Evolutionary conservation across 2,797 vertebrate species (phyloP), one percentile per base, ranked within the genome.

Genomic region (Tenualosa thibaudeaui): DNA sequence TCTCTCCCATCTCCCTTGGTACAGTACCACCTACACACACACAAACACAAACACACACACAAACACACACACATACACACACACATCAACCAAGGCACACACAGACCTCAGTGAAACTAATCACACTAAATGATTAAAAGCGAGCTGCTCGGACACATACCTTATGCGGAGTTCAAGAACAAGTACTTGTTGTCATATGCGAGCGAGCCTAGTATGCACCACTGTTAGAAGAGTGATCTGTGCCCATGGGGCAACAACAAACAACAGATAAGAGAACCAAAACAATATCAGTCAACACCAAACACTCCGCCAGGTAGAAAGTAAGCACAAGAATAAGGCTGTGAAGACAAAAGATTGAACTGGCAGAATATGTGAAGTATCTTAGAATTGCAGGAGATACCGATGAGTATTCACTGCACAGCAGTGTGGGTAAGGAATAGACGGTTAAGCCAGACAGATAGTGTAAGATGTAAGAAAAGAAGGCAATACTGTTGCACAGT

Each of bases 1-100:
- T 92, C 56, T 54, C 54, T 68, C 87, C 85, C 86, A 83, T 58
- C 26, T 88, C 86, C 9, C 88, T 86, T 53, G 81, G 81, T 53
- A 84, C 87, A n/a, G 50, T 81, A 31, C 50, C 46, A 40, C 68
- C n/a, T 24, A 71, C 65, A 13, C 65, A 71, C 65, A 37, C 65
- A 71, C 65, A 13, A 31, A 71, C 65, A 37, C 65, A 71, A 31
- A 68, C 65, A 68, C 65, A 71, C 65, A 71, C 26, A 71, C 62
- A 65, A 31, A 71, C 65, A 71, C 31, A 71, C 65, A 71, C 65
- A 71, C 65, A 71, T 31, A 71, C 31, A 71, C 65, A 71, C 10
- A 71, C 26, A 31, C 60, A 65, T n/a, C n/a, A 46, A 46, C 7
- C 50, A 51, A 51, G 50, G 10, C 50, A 51, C 54, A 43, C 71